phyloP scores from a whole-genome alignment of 2,113 vertebrate species.

The Steatornis caripensis region DNA sequence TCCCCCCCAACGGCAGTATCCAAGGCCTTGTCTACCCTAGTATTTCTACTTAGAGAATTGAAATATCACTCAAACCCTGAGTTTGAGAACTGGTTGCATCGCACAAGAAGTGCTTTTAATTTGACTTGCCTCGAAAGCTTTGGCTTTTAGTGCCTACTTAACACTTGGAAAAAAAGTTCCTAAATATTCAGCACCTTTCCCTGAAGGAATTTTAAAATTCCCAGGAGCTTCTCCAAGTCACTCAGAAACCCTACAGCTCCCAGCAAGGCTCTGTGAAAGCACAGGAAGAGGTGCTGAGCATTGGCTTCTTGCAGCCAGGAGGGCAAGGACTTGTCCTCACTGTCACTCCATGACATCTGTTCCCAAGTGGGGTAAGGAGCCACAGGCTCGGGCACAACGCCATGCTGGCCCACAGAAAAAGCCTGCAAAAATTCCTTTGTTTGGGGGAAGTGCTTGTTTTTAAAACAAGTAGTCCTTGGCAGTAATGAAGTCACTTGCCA shows the following conservation, averaged over 20 bases:
- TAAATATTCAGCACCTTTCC: neutral
- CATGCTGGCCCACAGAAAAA: neutral
- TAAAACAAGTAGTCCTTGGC: neutral
- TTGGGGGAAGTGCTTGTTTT: neutral
- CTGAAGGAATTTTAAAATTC: constrained; percentile 1
- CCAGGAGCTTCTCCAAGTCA: constrained; percentile 5
- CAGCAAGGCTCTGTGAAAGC: neutral
- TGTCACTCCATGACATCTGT: neutral
- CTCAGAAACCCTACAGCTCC: neutral
- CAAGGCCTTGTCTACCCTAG: neutral
- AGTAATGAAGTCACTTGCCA: neutral
- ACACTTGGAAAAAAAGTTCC: neutral
- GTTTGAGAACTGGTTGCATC: neutral
- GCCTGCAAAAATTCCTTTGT: neutral
- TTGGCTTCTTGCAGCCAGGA: neutral
- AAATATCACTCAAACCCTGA: neutral
- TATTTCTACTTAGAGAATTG: neutral
- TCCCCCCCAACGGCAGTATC: neutral
- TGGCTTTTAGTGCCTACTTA: constrained; percentile 12
- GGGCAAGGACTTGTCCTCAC: neutral
- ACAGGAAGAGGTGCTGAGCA: neutral
- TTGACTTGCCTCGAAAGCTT: neutral
- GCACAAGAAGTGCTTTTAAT: neutral
- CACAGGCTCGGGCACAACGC: accelerated
- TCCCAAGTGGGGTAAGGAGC: neutral